phyloP scores from a whole-genome alignment of 2,113 vertebrate genomes.

The Limnothrissa miodon region DNA sequence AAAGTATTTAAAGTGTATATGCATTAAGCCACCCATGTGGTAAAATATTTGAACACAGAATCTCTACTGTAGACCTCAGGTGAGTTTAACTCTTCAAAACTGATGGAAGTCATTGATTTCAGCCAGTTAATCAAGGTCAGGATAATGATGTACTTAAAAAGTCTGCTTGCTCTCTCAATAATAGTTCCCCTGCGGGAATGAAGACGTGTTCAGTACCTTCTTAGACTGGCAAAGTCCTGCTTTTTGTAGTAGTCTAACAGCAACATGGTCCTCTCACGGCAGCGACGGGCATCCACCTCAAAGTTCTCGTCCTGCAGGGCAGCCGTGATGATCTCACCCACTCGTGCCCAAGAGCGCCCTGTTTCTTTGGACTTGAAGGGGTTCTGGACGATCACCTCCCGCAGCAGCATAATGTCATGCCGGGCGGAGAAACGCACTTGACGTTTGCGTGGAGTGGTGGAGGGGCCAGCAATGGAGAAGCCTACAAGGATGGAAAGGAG shows the following conservation, averaged over 20 bases:
- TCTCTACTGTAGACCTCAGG: not conserved
- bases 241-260: slow-evolving; percentile 77
- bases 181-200: not conserved
- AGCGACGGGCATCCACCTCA: slow-evolving; percentile 74
- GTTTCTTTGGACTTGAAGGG: slow-evolving; percentile 74
- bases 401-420: slow-evolving; percentile 75
- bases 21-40: not conserved
- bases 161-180: not conserved
- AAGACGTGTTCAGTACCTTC: slow-evolving; percentile 57
- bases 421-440: slow-evolving; percentile 75
- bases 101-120: not conserved
- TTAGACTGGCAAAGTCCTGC: slow-evolving; percentile 72
- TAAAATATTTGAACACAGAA: not conserved
- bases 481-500: slow-evolving; percentile 41
- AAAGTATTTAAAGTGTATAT: not conserved
- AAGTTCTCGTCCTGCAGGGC: slow-evolving; percentile 73
- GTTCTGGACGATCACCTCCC: slow-evolving; percentile 74
- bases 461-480: slow-evolving; percentile 62
- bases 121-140: not conserved
- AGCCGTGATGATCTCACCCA: slow-evolving; percentile 71
- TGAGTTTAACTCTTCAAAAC: no score
- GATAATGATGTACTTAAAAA: not conserved
- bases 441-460: slow-evolving; percentile 66
- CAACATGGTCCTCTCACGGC: slow-evolving; percentile 74
- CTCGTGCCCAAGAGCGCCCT: slow-evolving; percentile 70